These are phyloP conservation scores for Phalangium opilio DNA, from an alignment of 2,888 invertebrate species.

Conservation along the genomic window DNA sequence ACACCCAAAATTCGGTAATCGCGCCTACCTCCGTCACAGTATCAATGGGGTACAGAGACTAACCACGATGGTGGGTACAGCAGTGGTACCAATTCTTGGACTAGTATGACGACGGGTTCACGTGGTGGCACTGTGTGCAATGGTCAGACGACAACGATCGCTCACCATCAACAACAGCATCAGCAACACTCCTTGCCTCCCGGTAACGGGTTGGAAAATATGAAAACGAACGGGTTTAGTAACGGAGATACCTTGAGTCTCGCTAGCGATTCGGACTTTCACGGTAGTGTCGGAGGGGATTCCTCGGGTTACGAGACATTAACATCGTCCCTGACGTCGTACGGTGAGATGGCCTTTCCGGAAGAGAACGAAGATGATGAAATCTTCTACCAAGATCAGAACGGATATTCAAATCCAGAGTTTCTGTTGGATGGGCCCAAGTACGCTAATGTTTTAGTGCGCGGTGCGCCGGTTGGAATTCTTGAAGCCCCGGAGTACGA, in stretches of 20 bases:
- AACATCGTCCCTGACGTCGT: constrained; percentile 18
- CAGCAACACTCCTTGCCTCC: background rate
- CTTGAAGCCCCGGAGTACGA: too few species aligned
- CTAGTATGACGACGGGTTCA: background rate
- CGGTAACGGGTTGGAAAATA: background rate
- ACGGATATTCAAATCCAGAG: background rate
- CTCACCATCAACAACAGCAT: background rate
- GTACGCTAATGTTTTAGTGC: too few species aligned
- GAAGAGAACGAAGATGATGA: constrained; percentile 6
- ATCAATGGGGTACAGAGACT: too few species aligned
- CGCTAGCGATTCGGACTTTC: constrained; percentile 6
- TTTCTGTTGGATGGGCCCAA: background rate
- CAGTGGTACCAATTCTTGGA: background rate
- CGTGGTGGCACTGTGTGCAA: background rate
- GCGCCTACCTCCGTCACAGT: too few species aligned
- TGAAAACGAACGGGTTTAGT: too few species aligned
- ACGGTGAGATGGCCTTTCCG: constrained; percentile 10
- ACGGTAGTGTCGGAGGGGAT: constrained; percentile 15
- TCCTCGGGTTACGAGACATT: constrained; percentile 20
- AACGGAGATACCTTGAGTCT: background rate
- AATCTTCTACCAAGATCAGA: background rate
- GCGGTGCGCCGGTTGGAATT: too few species aligned
- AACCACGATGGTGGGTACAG: background rate
- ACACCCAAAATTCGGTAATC: constrained; percentile 3
- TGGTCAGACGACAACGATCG: background rate